These are phyloP conservation scores for Tadarida brasiliensis DNA, from an alignment of 2,797 vertebrate species.

Conservation along the genomic window DNA sequence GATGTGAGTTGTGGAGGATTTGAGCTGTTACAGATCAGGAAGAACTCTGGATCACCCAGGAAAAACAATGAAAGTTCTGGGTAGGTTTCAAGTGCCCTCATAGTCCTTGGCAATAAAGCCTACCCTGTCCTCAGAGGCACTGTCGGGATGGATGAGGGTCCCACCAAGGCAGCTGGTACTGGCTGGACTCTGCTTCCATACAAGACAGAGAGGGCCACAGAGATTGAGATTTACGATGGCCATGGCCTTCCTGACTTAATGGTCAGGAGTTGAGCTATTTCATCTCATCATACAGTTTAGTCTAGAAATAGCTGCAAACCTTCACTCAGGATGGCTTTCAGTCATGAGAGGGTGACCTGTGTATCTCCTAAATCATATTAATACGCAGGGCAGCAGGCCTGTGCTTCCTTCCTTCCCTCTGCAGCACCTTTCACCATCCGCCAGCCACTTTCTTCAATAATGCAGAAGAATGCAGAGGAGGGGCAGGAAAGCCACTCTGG, in stretches of 20 bases:
- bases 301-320: slow-evolving; percentile 69
- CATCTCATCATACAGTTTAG: slow-evolving; percentile 70
- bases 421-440: neutral
- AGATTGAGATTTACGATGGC: slow-evolving; percentile 66
- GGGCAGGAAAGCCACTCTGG: neutral
- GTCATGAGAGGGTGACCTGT: slow-evolving; percentile 75
- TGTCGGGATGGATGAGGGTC: neutral
- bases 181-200: neutral
- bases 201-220: neutral
- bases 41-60: neutral
- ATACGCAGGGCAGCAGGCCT: neutral
- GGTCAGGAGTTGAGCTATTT: slow-evolving; percentile 79
- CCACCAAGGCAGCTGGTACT: neutral
- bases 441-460: neutral
- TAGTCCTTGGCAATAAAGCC: neutral
- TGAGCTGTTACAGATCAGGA: neutral
- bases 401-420: neutral
- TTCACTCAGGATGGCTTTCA: slow-evolving; percentile 69
- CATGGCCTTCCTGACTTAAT: slow-evolving; percentile 69
- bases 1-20: neutral
- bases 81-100: neutral
- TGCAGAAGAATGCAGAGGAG: neutral
- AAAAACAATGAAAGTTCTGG: neutral
- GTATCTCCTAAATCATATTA: slow-evolving; percentile 80
- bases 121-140: neutral